Percentiles rank a stretch among this genome's conserved stretches.
Evolutionary conservation across 2,888 invertebrate species (phyloP).

Genomic region (Octodonta nipae): DNA sequence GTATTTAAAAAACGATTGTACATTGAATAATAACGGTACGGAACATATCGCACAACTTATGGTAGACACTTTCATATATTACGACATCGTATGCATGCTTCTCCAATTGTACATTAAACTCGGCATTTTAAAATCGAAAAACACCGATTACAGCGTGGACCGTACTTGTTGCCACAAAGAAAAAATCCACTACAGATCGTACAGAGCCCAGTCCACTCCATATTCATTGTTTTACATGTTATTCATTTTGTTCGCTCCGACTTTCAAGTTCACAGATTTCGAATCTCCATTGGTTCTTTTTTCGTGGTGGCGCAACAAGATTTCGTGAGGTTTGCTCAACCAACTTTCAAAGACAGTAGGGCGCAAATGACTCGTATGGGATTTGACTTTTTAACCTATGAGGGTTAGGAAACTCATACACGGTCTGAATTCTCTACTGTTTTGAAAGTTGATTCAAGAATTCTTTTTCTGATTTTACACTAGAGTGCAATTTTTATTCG

Average conservation of each 20-base stretch:
- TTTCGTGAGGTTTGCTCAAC: constrained; percentile 42
- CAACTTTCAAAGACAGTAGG: constrained; percentile 24
- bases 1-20: constrained; percentile 4
- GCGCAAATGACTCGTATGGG: constrained; percentile 27
- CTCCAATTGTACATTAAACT: constrained; percentile 10
- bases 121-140: constrained; percentile 8
- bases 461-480: constrained; percentile 11
- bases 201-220: constrained; percentile 13
- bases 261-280: constrained; percentile 30
- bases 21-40: too few species aligned
- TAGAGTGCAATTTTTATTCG: constrained; percentile 8
- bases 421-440: constrained; percentile 2
- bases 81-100: constrained; percentile 10
- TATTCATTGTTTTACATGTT: constrained; percentile 22
- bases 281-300: constrained; percentile 43
- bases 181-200: constrained; percentile 6
- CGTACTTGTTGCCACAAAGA: constrained; percentile 7
- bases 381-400: constrained; percentile 32
- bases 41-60: constrained; percentile 11
- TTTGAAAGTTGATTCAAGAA: constrained; percentile 9
- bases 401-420: constrained; percentile 30
- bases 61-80: constrained; percentile 9
- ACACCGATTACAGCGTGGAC: constrained; percentile 10
- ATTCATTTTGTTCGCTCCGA: constrained; percentile 22
- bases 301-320: constrained; percentile 52